Conservation (phyloP, 2,113 vertebrate genomes). For the Nycticorax nycticorax region DNA sequence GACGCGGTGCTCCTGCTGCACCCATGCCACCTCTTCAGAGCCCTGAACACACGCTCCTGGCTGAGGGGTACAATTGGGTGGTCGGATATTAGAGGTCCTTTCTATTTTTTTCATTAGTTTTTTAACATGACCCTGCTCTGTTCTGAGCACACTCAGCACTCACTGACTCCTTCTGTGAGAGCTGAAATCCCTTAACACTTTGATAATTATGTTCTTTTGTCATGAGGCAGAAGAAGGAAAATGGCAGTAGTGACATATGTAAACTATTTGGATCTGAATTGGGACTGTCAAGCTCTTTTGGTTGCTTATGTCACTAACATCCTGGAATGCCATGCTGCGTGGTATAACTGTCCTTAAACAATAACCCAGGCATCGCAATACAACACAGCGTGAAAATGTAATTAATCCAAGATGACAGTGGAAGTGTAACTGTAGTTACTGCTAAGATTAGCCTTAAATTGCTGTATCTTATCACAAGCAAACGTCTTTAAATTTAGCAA, state of each 20-base stretch:
- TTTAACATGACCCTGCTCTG: neutral
- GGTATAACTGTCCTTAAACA: neutral
- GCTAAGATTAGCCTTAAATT: neutral
- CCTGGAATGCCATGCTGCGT: neutral
- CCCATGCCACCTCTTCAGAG: neutral
- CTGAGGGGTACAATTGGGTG: neutral
- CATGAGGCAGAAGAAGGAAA: neutral
- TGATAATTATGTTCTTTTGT: neutral
- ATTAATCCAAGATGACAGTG: neutral
- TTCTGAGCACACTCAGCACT: neutral
- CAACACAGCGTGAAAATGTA: neutral
- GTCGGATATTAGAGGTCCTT: neutral
- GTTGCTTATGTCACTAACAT: neutral
- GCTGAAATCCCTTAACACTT: neutral
- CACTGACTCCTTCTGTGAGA: neutral
- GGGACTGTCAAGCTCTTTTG: neutral
- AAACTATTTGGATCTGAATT: neutral
- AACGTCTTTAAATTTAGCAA: neutral
- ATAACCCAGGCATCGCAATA: neutral
- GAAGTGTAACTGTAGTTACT: neutral
- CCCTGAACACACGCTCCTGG: neutral
- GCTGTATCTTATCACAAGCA: neutral
- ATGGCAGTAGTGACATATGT: neutral
- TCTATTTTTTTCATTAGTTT: fast-evolving
- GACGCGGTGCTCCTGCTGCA: neutral